Evolutionary conservation across 2,797 vertebrate genomes (phyloP).

Genomic region (Pagetopsis macropterus): DNA sequence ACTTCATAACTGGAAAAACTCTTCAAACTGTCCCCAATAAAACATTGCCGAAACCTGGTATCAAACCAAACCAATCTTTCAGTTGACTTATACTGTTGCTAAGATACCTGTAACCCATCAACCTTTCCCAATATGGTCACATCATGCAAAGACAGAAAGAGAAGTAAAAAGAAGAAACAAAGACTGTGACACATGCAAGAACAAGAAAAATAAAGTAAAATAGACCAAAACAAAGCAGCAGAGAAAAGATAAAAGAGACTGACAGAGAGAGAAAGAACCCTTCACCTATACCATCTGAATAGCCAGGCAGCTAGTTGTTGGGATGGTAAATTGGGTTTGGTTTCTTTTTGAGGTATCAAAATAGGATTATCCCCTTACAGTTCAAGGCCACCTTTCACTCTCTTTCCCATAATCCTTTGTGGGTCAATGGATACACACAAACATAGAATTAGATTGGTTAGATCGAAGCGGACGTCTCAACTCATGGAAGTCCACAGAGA

Average conservation of each 20-base stretch:
- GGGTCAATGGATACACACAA: conserved; percentile 78
- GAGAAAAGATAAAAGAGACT: conserved; percentile 30
- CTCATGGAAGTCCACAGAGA: background rate
- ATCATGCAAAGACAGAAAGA: conserved; percentile 34
- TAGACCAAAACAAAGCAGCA: conserved; percentile 23
- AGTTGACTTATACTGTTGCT: conserved; percentile 47
- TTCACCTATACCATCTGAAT: conserved; percentile 36
- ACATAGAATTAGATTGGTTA: conserved; percentile 56
- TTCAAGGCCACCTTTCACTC: conserved; percentile 80
- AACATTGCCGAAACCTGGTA: background rate
- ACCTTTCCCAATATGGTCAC: conserved; percentile 44
- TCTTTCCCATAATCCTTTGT: conserved; percentile 74
- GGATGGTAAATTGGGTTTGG: conserved; percentile 66
- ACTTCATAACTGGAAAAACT: background rate
- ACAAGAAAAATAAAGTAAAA: conserved; percentile 10
- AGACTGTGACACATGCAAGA: conserved; percentile 23
- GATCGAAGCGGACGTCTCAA: conserved; percentile 21
- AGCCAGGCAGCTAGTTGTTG: conserved; percentile 51
- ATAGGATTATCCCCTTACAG: conserved; percentile 81
- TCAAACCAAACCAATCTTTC: conserved; percentile 16
- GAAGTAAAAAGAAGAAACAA: conserved; percentile 35
- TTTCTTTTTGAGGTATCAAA: conserved; percentile 70
- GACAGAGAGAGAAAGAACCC: conserved; percentile 26
- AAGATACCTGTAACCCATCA: conserved; percentile 35
- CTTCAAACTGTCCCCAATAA: background rate